These are phyloP conservation scores for Drosophila yakuba DNA, from an alignment of 1,140 invertebrate genomes.

Conservation along the genomic window DNA sequence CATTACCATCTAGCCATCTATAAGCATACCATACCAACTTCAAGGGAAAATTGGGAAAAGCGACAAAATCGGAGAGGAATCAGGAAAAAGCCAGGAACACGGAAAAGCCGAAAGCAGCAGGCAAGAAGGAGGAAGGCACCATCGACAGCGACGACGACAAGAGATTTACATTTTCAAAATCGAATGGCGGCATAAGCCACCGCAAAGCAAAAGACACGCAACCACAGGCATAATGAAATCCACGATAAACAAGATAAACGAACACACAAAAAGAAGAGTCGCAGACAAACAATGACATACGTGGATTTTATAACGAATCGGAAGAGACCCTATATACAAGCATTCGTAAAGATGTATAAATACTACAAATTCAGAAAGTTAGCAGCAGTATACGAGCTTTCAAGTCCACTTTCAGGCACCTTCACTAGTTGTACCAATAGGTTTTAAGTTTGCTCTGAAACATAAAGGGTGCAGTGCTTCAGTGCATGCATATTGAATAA, in stretches of 20 bases:
- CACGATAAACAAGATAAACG: slow-evolving; percentile 79
- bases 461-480: no score
- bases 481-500: no score
- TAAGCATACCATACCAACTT: neutral
- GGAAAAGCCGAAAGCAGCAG: slow-evolving; percentile 2
- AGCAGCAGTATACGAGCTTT: no score
- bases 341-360: no score
- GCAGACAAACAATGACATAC: slow-evolving; percentile 1
- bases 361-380: no score
- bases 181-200: slow-evolving; percentile 81
- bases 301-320: neutral
- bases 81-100: neutral
- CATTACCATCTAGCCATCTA: slow-evolving; percentile 13
- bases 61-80: neutral
- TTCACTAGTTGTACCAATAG: no score
- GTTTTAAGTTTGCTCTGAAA: no score
- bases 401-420: no score
- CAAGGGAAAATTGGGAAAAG: neutral
- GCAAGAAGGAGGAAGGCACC: neutral
- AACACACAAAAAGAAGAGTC: slow-evolving; percentile 34
- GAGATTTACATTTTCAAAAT: slow-evolving; percentile 82
- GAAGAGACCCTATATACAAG: neutral
- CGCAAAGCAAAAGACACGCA: slow-evolving; percentile 80
- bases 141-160: slow-evolving; percentile 48
- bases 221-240: slow-evolving; percentile 78